phyloP scores from a whole-genome alignment of 2,888 invertebrate genomes.

The Cephus nigrinus region DNA sequence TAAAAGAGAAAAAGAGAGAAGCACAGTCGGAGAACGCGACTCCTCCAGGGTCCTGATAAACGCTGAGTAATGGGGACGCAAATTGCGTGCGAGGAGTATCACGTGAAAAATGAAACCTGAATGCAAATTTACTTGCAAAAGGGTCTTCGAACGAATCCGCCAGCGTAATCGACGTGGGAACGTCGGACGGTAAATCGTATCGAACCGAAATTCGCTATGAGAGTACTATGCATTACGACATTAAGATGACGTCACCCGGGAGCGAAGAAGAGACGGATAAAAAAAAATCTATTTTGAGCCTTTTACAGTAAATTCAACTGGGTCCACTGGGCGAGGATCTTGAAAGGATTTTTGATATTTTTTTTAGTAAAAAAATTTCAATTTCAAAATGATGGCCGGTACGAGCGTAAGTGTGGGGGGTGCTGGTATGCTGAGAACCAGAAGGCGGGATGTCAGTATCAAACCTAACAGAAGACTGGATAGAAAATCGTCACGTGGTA shows the following conservation, averaged over 20 bases:
- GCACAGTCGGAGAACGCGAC: conserved; percentile 23
- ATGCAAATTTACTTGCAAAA: conserved; percentile 32
- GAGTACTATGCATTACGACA: not conserved
- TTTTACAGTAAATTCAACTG: not conserved
- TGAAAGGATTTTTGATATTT: not conserved
- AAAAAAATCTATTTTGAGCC: not conserved
- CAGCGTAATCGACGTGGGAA: not conserved
- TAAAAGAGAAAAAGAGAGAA: not conserved
- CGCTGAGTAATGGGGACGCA: conserved; percentile 48
- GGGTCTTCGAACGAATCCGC: not conserved
- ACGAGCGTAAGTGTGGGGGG: conserved; percentile 47
- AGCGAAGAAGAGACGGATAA: not conserved
- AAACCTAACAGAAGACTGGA: conserved; percentile 92
- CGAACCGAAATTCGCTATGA: not conserved
- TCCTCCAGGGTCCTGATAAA: conserved; percentile 41
- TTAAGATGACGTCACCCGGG: not conserved
- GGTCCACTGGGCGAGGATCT: not conserved
- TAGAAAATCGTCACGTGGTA: conserved; percentile 90
- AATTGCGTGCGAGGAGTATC: conserved; percentile 37
- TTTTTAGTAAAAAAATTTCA: conserved; percentile 12
- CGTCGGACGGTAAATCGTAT: not conserved
- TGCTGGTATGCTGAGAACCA: conserved; percentile 81
- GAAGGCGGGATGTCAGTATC: conserved; percentile 87
- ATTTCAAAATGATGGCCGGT: conserved; percentile 54
- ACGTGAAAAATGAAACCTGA: conserved; percentile 37